Conservation (phyloP, 2,797 vertebrate genomes). For the Acanthornis magna region DNA sequence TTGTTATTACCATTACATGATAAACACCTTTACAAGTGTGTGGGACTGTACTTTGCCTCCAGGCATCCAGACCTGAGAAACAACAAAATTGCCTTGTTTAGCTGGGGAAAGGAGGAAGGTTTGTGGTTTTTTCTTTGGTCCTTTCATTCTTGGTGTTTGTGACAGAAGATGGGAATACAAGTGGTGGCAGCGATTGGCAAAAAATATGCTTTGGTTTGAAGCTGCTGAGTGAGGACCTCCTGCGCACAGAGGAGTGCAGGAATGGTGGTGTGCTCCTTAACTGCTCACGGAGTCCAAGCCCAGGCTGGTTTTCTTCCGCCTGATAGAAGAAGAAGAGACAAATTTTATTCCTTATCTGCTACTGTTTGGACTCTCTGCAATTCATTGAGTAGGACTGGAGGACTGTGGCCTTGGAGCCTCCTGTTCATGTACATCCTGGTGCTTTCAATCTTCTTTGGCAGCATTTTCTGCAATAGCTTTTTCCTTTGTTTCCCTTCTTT, state of each 20-base stretch:
- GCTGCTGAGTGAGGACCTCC: not conserved
- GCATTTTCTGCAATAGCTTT: not conserved
- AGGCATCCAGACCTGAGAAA: not conserved
- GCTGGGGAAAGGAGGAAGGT: not conserved
- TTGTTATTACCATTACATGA: rapidly evolving
- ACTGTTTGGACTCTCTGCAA: not conserved
- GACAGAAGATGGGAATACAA: not conserved
- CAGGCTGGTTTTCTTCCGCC: not conserved
- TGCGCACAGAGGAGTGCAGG: not conserved
- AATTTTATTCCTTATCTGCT: not conserved
- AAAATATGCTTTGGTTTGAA: not conserved
- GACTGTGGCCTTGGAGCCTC: not conserved
- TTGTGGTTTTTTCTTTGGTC: not conserved
- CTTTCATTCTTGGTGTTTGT: not conserved
- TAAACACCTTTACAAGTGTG: not conserved
- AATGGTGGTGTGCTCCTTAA: not conserved
- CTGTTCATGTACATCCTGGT: rapidly evolving
- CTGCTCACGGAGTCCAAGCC: not conserved
- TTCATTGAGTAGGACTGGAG: not conserved
- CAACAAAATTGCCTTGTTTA: not conserved
- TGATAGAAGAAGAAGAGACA: not conserved
- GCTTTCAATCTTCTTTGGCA: not conserved
- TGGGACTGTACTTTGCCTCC: not conserved
- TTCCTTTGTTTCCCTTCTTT: not conserved
- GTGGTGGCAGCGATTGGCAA: not conserved